phyloP scores from a whole-genome alignment of 2,113 vertebrate species.

The Stercorarius parasiticus region DNA sequence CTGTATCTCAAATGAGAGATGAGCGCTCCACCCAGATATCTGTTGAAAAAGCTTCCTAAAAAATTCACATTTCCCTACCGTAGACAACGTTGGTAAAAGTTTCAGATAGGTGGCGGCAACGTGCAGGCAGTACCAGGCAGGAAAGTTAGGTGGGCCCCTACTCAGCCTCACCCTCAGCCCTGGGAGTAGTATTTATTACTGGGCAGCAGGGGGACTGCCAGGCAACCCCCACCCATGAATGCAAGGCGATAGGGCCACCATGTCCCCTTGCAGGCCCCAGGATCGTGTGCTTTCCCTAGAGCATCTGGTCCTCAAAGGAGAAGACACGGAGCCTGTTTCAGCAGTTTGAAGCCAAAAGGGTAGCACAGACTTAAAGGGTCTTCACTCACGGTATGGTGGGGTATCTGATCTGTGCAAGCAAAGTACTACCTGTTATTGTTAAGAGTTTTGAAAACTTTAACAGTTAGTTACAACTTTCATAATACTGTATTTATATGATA shows the following conservation, averaged over 20 bases:
- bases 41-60: background rate
- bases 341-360: background rate
- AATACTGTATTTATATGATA: background rate
- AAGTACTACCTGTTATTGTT: background rate
- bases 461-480: background rate
- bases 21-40: background rate
- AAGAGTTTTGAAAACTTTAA: background rate
- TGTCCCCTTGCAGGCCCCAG: background rate
- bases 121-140: accelerated
- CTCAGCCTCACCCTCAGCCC: accelerated
- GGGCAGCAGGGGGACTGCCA: background rate
- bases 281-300: background rate
- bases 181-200: background rate
- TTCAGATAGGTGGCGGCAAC: background rate
- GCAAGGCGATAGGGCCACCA: background rate
- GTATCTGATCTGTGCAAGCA: background rate
- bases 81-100: background rate
- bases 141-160: background rate
- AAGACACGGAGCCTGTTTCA: accelerated
- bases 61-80: background rate
- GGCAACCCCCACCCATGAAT: background rate
- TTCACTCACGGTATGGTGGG: background rate
- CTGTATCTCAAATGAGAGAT: background rate
- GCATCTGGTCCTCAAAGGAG: background rate
- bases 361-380: background rate